A percentile compares a stretch with the other conserved stretches of the same genome.
Evolutionary conservation across 1,140 invertebrate genomes (phyloP).

Genomic region (Chironomus tepperi): DNA sequence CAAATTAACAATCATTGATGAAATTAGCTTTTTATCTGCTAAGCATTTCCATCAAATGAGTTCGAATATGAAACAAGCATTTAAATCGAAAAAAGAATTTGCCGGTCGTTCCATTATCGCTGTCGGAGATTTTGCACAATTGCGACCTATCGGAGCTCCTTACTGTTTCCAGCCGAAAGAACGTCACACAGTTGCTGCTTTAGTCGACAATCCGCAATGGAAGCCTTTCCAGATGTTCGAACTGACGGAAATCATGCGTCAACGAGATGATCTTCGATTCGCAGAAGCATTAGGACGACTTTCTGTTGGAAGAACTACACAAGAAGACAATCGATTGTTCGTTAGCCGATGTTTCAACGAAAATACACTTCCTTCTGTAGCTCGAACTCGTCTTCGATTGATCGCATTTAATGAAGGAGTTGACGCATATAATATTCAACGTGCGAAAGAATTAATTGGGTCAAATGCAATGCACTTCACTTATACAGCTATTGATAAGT

Average conservation of each 20-base stretch:
- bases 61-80: constrained; percentile 32
- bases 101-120: constrained; percentile 29
- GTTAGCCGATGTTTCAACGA: background rate
- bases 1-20: constrained; percentile 37
- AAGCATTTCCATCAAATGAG: constrained; percentile 31
- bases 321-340: background rate
- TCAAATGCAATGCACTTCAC: background rate
- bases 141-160: constrained; percentile 25
- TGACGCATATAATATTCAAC: background rate
- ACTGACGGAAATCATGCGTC: constrained; percentile 30
- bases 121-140: constrained; percentile 27
- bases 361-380: background rate
- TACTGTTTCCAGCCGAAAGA: constrained; percentile 24
- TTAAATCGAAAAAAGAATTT: constrained; percentile 28
- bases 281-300: constrained; percentile 29
- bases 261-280: constrained; percentile 29
- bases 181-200: background rate
- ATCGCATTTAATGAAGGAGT: background rate
- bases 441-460: background rate
- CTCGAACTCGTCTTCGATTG: background rate
- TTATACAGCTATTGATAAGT: background rate
- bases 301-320: constrained; percentile 26
- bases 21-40: constrained; percentile 33
- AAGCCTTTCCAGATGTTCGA: constrained; percentile 26
- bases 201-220: constrained; percentile 24